These are phyloP conservation scores for Meteorus colon DNA, from an alignment of 2,888 invertebrate species.

Conservation along the genomic window DNA sequence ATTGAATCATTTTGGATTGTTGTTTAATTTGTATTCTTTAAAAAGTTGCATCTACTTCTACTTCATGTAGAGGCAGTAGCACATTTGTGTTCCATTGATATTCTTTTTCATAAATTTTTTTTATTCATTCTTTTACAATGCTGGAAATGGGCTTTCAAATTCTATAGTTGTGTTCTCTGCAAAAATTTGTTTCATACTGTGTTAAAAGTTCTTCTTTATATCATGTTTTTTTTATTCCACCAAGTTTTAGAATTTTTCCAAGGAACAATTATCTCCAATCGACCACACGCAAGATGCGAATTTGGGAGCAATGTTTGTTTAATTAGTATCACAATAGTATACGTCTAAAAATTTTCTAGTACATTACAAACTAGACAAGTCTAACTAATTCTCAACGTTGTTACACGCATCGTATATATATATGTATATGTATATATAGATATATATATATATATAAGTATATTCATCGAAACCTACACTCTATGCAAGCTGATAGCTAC, in stretches of 20 bases:
- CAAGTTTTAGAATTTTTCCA: conserved; percentile 46
- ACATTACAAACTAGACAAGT: conserved; percentile 55
- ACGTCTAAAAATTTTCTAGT: conserved; percentile 57
- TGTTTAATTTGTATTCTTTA: conserved; percentile 49
- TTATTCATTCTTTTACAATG: conserved; percentile 33
- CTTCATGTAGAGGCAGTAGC: conserved; percentile 66
- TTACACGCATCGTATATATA: conserved; percentile 43
- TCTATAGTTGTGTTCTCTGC: conserved; percentile 23
- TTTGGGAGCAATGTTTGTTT: conserved; percentile 57
- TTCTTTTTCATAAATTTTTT: conserved; percentile 31
- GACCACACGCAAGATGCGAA: conserved; percentile 31
- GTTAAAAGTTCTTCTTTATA: conserved; percentile 23
- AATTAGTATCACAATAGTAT: conserved; percentile 68
- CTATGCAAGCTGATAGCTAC: conserved; percentile 39
- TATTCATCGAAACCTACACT: conserved; percentile 45
- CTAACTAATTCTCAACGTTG: conserved; percentile 45
- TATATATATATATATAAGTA: conserved; percentile 35
- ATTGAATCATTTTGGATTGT: conserved; percentile 27
- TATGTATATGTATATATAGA: neutral
- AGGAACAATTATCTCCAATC: conserved; percentile 13
- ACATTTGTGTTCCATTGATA: conserved; percentile 54
- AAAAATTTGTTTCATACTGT: conserved; percentile 12
- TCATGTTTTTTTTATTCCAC: neutral
- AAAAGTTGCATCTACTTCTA: conserved; percentile 61
- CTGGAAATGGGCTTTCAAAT: conserved; percentile 43